phyloP scores from a whole-genome alignment of 2,888 invertebrate genomes.

The Pseudococcus longispinus region DNA sequence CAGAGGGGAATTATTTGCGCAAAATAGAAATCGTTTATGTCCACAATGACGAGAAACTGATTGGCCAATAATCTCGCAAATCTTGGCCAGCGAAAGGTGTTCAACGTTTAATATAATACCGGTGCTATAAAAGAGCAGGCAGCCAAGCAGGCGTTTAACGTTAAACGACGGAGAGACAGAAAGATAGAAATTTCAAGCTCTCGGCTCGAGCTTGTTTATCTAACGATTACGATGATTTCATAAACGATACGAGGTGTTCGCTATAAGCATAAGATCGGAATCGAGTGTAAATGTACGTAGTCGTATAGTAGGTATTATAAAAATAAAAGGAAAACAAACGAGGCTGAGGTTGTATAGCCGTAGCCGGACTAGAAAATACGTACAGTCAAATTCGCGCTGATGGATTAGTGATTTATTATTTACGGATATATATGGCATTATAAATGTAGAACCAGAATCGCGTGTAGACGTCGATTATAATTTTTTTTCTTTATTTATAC shows the following conservation, averaged over 20 bases:
- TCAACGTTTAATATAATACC: neutral
- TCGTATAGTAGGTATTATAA: neutral
- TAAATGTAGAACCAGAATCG: neutral
- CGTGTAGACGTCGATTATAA: neutral
- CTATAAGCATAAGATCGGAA: neutral
- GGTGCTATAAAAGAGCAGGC: neutral
- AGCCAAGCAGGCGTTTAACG: neutral
- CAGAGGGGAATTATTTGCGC: neutral
- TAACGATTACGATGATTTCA: constrained; percentile 1
- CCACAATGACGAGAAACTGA: neutral
- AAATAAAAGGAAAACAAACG: constrained; percentile 1
- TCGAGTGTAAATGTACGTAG: neutral
- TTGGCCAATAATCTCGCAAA: constrained; percentile 1
- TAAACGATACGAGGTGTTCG: neutral
- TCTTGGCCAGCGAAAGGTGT: neutral
- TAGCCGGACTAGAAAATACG: neutral
- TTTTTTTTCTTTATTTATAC: constrained; percentile 22
- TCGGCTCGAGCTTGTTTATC: neutral
- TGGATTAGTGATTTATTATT: constrained; percentile 31
- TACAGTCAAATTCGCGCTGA: constrained; percentile 12
- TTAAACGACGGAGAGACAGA: neutral
- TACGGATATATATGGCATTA: constrained; percentile 12
- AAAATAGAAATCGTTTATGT: neutral
- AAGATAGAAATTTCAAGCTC: neutral
- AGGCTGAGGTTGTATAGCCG: neutral